Evolutionary conservation across 2,797 vertebrate species (phyloP), one percentile per base, ranked within the genome.

Genomic region (Setipinna tenuifilis): DNA sequence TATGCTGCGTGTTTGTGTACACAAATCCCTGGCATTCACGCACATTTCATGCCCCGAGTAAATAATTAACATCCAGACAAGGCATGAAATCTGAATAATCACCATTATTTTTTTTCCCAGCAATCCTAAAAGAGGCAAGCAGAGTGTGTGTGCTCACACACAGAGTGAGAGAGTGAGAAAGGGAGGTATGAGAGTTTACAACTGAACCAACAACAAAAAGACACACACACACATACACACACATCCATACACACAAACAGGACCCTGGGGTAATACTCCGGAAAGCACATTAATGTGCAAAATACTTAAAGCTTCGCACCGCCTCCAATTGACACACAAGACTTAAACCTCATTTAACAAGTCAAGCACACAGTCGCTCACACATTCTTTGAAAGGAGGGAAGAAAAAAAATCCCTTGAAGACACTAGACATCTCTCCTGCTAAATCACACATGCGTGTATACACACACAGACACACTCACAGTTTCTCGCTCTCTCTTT

Each of bases 261-360:
- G 92, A 92, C 95, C 93, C 95, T 87, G 88, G 94, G 94, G 94
- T 94, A 95, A 95, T 93, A 95, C 94, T 93, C 94, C 94, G 90
- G 90, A 95, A 95, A 95, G 94, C 93, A 92, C 93, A 95, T 95
- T 95, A 96, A 96, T 96, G 94, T 95, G 95, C 94, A 95, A 95
- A 95, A 95, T 94, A 95, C 94, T 95, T 94, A 95, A 95, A 94
- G 94, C 94, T 94, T 92, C 93, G 93, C 92, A 87, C 93, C 93
- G 93, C 94, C 95, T 96, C 92, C 94, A 95, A 95, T 93, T 95
- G 95, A 96, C 94, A 95, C 91, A 94, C 91, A 94, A 88, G 93
- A 95, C 93, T 95, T 94, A 94, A 95, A 95, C 91, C 93, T 93
- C 93, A 94, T 95, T 95, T 94, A 95, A 91, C 91, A 93, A 94